These are phyloP conservation scores for Poecile montanus DNA, from an alignment of 2,797 vertebrate genomes.

Conservation along the genomic window DNA sequence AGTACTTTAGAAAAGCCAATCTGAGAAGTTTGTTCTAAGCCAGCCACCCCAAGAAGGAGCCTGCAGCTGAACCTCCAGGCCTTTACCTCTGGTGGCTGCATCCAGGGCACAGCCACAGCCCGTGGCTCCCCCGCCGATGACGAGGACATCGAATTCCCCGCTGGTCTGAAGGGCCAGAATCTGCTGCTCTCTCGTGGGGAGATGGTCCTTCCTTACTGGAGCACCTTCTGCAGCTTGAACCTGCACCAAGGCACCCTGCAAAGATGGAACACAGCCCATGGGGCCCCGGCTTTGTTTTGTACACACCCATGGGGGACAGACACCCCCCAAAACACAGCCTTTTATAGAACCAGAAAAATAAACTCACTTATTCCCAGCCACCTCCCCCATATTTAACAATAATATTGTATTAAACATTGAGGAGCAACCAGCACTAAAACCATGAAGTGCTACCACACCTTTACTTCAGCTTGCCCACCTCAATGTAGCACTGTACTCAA, in stretches of 20 bases:
- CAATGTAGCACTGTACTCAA: neutral
- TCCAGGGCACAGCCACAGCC: slow-evolving; percentile 95
- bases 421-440: neutral
- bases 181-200: slow-evolving; percentile 86
- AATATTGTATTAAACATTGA: neutral
- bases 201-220: slow-evolving; percentile 67
- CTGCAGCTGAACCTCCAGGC: rapidly evolving
- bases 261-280: neutral
- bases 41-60: neutral
- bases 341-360: rapidly evolving
- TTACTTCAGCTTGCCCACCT: neutral
- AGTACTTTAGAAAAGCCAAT: rapidly evolving
- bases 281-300: neutral
- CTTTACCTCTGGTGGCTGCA: slow-evolving; percentile 90
- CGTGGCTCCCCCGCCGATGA: slow-evolving; percentile 95
- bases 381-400: neutral
- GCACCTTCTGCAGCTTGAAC: slow-evolving; percentile 82
- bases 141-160: slow-evolving; percentile 88
- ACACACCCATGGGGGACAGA: rapidly evolving
- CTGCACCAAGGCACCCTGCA: slow-evolving; percentile 79
- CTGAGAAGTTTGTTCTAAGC: rapidly evolving
- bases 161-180: slow-evolving; percentile 76
- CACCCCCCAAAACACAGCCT: neutral
- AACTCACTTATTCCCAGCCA: neutral
- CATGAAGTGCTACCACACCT: neutral